Base-by-base conservation (phyloP, 2,888 invertebrate species). In the Pachycephus smyrnensis region DNA sequence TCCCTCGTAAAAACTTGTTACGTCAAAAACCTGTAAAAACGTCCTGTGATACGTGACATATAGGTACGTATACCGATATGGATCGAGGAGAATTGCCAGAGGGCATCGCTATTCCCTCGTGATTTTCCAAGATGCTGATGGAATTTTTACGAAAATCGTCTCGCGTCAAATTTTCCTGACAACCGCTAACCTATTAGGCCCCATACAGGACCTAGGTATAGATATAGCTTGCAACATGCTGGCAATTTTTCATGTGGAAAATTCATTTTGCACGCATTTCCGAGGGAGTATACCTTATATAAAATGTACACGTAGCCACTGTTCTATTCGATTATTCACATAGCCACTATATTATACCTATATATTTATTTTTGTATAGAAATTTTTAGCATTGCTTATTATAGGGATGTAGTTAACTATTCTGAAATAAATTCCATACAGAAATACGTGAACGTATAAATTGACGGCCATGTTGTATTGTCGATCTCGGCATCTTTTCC, bases 1-100 rank as follows among this genome's bases (percentile, higher is more conserved):
- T 71, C 71, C 71, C 31, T 71, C 31, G 31, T 71, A 71, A 71
- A 71, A 71, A 71, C 71, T 71, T 71, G 71, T 71, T 32, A 31
- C 71, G 31, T 12, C 71, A 71, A 71, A 71, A 15, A 71, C 71
- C 31, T 31, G 71, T 32, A 32, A 55, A 55, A 71, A 71, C 71
- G 71, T 71, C 30, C 30, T 3, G 30, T 15, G 71, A 55, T 55
- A 55, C 55, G 55, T 55, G 55, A 55, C 23, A 55, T 55, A 55
- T 55, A 55, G 55, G 23, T 23, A 55, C 55, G 1, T 6, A 55
- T 55, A 55, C 55, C 55, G 55, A 55, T 55, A 55, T 23, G 55
- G 23, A 55, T 9, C 2, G 23, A 55, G 55, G 55, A 55, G 23
- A 55, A 55, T 9, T 55, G 9, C 55, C 55, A 55, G 55, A 23